Conservation (phyloP, 2,113 vertebrate species). For the Cisticola juncidis region DNA sequence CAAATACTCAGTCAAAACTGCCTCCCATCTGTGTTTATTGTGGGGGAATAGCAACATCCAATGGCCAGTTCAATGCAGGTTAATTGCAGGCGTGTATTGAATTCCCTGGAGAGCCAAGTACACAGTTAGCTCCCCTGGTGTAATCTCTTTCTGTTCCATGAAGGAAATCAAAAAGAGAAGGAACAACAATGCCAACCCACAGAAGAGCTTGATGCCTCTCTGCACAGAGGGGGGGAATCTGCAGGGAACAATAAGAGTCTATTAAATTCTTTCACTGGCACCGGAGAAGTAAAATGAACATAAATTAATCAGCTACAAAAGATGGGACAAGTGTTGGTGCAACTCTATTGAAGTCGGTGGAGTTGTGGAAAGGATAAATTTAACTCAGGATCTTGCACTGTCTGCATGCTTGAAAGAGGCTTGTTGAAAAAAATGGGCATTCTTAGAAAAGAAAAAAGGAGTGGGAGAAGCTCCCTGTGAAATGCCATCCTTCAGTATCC, state of each 20-base stretch:
- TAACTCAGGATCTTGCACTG: background rate
- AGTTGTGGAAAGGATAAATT: slow-evolving; percentile 28
- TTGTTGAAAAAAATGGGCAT: background rate
- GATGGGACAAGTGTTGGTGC: slow-evolving; percentile 3
- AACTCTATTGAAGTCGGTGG: background rate
- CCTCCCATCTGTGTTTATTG: slow-evolving; percentile 55
- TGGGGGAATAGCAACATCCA: slow-evolving; percentile 17
- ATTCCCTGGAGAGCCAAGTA: slow-evolving; percentile 33
- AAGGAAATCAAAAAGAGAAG: slow-evolving; percentile 60
- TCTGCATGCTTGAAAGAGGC: slow-evolving; percentile 12
- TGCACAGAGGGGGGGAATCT: background rate
- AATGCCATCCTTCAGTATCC: slow-evolving; percentile 26
- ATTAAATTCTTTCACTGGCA: slow-evolving; percentile 51
- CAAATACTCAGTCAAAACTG: slow-evolving; percentile 56
- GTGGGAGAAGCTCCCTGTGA: background rate
- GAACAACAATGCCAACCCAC: slow-evolving; percentile 48
- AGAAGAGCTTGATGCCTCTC: slow-evolving; percentile 42
- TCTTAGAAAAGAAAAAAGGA: slow-evolving; percentile 7
- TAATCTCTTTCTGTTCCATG: slow-evolving; percentile 53
- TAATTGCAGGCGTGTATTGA: slow-evolving; percentile 30
- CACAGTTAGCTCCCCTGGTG: background rate
- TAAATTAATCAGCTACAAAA: slow-evolving; percentile 55
- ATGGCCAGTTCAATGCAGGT: slow-evolving; percentile 56
- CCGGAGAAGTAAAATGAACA: background rate
- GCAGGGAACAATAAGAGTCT: slow-evolving; percentile 45